A percentile compares a stretch with the other conserved stretches of the same genome.
Conservation (phyloP, 1,140 invertebrate genomes). For the Micrasema longulum region DNA sequence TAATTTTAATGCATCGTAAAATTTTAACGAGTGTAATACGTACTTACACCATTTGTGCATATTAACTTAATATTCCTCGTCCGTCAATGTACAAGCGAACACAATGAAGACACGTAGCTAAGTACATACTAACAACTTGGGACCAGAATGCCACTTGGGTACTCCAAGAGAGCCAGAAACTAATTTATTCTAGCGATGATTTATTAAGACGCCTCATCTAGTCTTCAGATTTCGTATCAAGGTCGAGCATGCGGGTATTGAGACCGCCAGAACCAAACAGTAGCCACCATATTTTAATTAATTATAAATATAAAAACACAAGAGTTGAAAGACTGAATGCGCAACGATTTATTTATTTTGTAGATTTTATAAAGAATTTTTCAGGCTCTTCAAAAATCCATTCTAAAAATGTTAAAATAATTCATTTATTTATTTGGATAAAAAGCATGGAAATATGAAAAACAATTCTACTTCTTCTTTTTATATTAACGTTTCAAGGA, state of each 20-base stretch:
- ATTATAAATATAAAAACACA: too few relatives aligned
- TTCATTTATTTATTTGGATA: too few relatives aligned
- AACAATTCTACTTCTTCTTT: too few relatives aligned
- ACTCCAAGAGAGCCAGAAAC: conserved; percentile 4
- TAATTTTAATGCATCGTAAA: conserved; percentile 5
- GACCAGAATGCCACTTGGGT: conserved; percentile 5
- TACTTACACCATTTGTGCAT: not conserved
- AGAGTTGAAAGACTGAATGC: too few relatives aligned
- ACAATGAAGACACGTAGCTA: conserved; percentile 12
- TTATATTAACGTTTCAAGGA: too few relatives aligned
- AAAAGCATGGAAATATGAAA: too few relatives aligned
- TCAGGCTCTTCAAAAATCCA: too few relatives aligned
- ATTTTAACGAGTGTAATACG: not conserved
- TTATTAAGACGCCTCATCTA: conserved; percentile 24
- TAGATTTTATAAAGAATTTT: too few relatives aligned
- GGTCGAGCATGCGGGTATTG: not conserved
- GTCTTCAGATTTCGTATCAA: conserved; percentile 31
- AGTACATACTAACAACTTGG: too few relatives aligned
- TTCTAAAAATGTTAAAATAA: too few relatives aligned
- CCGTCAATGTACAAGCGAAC: conserved; percentile 1
- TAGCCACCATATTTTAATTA: not conserved
- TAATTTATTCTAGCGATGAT: conserved; percentile 38
- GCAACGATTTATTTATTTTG: too few relatives aligned
- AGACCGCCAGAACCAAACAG: conserved; percentile 10
- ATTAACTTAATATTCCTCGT: conserved; percentile 14